Evolutionary conservation across 2,797 vertebrate genomes (phyloP).

Genomic region (Telmatherina bonti): DNA sequence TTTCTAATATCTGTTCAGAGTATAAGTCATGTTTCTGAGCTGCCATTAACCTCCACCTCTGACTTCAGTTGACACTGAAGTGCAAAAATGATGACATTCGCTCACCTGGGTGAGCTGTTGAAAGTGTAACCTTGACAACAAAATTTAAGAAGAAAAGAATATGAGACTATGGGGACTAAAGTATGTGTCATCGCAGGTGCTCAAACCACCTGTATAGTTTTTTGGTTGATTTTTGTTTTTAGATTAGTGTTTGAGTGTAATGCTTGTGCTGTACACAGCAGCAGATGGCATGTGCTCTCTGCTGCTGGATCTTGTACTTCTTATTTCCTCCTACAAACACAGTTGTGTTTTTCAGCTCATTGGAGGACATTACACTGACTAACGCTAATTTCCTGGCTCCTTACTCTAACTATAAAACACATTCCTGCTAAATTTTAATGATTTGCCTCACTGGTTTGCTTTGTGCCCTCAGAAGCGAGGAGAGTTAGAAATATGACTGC

Average conservation of each 20-base stretch:
- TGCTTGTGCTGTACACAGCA: conserved; percentile 35
- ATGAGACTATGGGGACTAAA: conserved; percentile 16
- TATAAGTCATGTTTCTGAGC: conserved; percentile 66
- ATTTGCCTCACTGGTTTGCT: neutral
- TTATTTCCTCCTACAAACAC: conserved; percentile 35
- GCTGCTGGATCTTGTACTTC: conserved; percentile 48
- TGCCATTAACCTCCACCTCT: conserved; percentile 66
- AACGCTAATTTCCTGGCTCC: neutral
- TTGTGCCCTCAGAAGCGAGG: neutral
- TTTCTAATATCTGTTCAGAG: conserved; percentile 64
- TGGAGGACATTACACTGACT: neutral
- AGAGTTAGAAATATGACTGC: neutral
- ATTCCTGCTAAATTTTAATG: neutral
- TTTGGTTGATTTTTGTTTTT: conserved; percentile 17
- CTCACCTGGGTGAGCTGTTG: conserved; percentile 23
- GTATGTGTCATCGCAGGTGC: conserved; percentile 10
- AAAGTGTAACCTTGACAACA: too few relatives aligned
- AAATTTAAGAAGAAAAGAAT: conserved; percentile 1
- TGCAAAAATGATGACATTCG: conserved; percentile 29
- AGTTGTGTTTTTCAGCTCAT: conserved; percentile 10
- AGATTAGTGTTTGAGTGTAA: conserved; percentile 41
- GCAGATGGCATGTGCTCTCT: conserved; percentile 70
- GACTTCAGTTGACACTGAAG: conserved; percentile 62
- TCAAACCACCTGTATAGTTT: neutral
- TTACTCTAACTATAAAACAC: conserved; percentile 3